Evolutionary conservation across 2,888 invertebrate genomes (phyloP).

Genomic region (Hemistola chrysoprasaria): DNA sequence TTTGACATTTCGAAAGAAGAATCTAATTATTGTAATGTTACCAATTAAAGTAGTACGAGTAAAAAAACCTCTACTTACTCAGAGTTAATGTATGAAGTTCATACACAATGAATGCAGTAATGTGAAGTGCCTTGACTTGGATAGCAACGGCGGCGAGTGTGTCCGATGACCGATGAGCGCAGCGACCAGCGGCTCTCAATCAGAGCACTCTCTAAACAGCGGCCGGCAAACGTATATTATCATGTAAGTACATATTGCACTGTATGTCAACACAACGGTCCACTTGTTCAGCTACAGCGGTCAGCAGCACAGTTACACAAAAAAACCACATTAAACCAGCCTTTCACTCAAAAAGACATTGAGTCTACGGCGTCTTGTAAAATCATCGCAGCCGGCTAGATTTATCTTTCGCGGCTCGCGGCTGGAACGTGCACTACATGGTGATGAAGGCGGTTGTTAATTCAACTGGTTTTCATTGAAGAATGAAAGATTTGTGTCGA

Average conservation of each 20-base stretch:
- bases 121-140: slow-evolving; percentile 22
- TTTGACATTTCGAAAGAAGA: neutral
- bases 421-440: slow-evolving; percentile 14
- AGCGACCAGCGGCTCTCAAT: slow-evolving; percentile 5
- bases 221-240: slow-evolving; percentile 36
- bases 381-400: slow-evolving; percentile 64
- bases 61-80: too few species aligned
- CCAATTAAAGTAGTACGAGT: slow-evolving; percentile 22
- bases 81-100: slow-evolving; percentile 26
- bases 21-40: neutral
- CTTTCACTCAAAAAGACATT: slow-evolving; percentile 71
- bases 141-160: slow-evolving; percentile 20
- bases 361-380: slow-evolving; percentile 53
- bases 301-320: slow-evolving; percentile 56
- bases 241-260: slow-evolving; percentile 38
- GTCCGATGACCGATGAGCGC: slow-evolving; percentile 19
- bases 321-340: slow-evolving; percentile 49
- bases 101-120: slow-evolving; percentile 30
- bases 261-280: slow-evolving; percentile 35
- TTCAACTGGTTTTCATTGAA: slow-evolving; percentile 53
- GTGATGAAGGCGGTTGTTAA: slow-evolving; percentile 18
- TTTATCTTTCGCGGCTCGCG: slow-evolving; percentile 32
- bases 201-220: slow-evolving; percentile 10
- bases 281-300: slow-evolving; percentile 46
- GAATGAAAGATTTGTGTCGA: slow-evolving; percentile 53